Evolutionary conservation across 2,113 vertebrate genomes (phyloP), one percentile per base, ranked within the genome.

Genomic region (Ivindomyrus marchei): DNA sequence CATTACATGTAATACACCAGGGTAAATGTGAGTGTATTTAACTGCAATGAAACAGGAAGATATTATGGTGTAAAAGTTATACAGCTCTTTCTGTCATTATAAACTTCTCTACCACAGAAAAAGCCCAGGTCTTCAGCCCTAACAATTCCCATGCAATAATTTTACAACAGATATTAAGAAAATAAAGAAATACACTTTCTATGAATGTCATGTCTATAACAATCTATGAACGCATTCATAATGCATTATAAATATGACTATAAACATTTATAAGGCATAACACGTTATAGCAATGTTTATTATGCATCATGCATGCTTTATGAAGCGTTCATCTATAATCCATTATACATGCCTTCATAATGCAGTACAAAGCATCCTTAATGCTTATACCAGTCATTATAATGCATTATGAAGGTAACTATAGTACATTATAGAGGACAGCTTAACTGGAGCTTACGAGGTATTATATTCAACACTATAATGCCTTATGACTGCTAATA

Each of bases 11-110:
- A 93, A 92, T 96, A 95, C 94, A 95, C 95, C 94, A 92, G 91
- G 90, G 91, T 88, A 91, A 93, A 92, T 91, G 94, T 95, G 94
- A 93, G 96, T 95, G 94, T 94, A 94, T 96, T 96, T 96, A 96
- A 58, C 31, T 56, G 56, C 50, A 45, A 62, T 6, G 9, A 66
- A 31, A 53, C 13, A 1, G 31, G 31, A 52, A 87, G 50, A 19
- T 87, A 36, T 31, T 50, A 53, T 36, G 3, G 9, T 17, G 47
- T 2, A 86, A 50, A 46, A 27, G 21, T 86, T 46, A 52, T 31
- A 27, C 31, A 17, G 5, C 31, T 87, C 4, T 52, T 31, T 31
- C 7, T 87, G 50, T 39, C 47, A 50, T 87, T n/a, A 87, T 87
- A 31, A 56, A 56, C 31, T 50, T 31, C 15, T 87, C 47, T 24